Evolutionary conservation across 2,888 invertebrate genomes (phyloP).

Genomic region (Lasioglossum villosulum): DNA sequence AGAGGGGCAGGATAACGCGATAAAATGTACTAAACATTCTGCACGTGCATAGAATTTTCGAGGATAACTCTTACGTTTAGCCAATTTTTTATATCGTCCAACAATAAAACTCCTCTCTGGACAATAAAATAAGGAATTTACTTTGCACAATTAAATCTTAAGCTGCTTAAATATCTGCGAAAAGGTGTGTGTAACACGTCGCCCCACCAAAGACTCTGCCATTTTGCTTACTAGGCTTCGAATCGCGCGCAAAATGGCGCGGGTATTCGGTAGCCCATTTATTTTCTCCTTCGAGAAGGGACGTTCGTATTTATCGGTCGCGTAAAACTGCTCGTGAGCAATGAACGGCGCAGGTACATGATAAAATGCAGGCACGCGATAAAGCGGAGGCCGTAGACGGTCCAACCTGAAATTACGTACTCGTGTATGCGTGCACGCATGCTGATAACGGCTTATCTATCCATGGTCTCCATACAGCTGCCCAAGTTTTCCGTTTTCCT

Average conservation of each 20-base stretch:
- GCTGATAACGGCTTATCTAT: constrained; percentile 59
- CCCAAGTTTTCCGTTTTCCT: constrained; percentile 30
- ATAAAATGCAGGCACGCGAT: constrained; percentile 27
- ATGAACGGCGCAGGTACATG: constrained; percentile 50
- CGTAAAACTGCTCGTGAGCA: constrained; percentile 35
- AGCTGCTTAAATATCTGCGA: too few relatives aligned
- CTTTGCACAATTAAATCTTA: background rate
- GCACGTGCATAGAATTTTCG: background rate
- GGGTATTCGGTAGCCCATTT: background rate
- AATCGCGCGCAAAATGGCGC: background rate
- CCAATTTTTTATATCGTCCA: background rate
- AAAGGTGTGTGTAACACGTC: background rate
- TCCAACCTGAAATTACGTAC: constrained; percentile 10
- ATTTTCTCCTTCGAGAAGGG: background rate
- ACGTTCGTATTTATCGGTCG: constrained; percentile 37
- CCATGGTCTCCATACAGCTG: constrained; percentile 30
- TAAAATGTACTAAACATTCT: constrained; percentile 1
- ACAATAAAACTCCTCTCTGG: background rate
- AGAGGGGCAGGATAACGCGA: background rate
- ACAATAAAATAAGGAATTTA: background rate
- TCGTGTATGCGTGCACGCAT: constrained; percentile 10
- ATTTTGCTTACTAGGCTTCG: background rate
- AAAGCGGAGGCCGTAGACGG: constrained; percentile 37
- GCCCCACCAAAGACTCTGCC: background rate
- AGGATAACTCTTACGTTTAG: background rate